A percentile compares a stretch with the other conserved stretches of the same genome.
These are phyloP conservation scores for Hephaestus fuliginosus DNA, from an alignment of 2,797 vertebrate genomes.

Conservation along the genomic window DNA sequence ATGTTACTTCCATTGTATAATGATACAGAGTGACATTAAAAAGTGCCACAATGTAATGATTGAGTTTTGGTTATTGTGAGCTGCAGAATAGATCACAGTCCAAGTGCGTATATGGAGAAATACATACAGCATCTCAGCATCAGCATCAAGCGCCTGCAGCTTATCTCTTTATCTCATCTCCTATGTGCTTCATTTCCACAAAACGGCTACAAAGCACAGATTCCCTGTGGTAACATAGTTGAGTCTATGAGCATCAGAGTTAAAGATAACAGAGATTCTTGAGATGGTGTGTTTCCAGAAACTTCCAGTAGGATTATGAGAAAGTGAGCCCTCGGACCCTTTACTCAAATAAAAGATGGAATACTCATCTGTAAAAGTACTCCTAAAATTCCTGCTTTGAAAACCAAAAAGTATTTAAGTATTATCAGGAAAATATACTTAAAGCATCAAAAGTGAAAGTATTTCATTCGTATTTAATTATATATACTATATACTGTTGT, in stretches of 20 bases:
- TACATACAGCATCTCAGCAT: neutral
- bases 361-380: neutral
- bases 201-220: conserved; percentile 2
- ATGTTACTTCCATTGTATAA: neutral
- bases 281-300: neutral
- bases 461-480: neutral
- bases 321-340: neutral
- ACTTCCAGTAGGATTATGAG: neutral
- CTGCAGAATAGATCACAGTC: neutral
- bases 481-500: neutral
- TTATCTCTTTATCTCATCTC: neutral
- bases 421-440: neutral
- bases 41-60: neutral
- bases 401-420: neutral
- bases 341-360: neutral
- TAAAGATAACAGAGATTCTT: neutral
- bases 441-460: neutral
- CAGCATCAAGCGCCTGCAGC: neutral
- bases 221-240: neutral
- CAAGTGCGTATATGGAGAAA: fast-evolving
- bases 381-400: neutral
- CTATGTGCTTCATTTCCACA: neutral
- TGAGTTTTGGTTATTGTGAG: neutral
- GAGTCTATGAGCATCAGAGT: neutral
- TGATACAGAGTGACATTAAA: conserved; percentile 29